Conservation (phyloP, 2,888 invertebrate species). For the Nomada lathburiana region DNA sequence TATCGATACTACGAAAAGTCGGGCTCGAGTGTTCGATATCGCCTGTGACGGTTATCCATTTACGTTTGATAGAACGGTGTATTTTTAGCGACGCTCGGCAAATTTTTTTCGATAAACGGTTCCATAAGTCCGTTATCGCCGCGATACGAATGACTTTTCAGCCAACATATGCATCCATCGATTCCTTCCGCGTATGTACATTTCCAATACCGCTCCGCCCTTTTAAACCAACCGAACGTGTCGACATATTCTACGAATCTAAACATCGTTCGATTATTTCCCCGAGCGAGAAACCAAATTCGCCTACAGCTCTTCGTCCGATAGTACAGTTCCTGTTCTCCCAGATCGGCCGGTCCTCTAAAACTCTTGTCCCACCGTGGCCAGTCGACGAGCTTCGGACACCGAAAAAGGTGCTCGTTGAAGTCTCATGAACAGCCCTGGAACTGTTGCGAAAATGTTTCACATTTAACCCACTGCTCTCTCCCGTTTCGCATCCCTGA, state of each 20-base stretch:
- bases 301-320: neutral
- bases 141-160: neutral
- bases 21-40: conserved; percentile 37
- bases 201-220: neutral
- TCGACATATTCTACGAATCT: neutral
- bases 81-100: conserved; percentile 10
- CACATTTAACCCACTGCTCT: conserved; percentile 27
- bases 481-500: conserved; percentile 6
- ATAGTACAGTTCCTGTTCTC: conserved; percentile 22
- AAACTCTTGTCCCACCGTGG: conserved; percentile 9
- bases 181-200: neutral
- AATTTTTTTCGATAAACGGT: conserved; percentile 1
- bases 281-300: neutral
- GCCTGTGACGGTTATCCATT: neutral
- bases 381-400: neutral
- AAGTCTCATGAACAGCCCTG: conserved; percentile 31
- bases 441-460: conserved; percentile 29
- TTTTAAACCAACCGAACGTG: neutral
- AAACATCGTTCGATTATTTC: neutral
- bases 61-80: neutral
- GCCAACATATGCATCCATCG: neutral
- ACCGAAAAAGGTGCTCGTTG: neutral
- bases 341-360: conserved; percentile 19
- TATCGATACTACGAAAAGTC: conserved; percentile 60
- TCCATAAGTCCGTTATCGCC: neutral